Evolutionary conservation across 2,888 invertebrate genomes (phyloP), one percentile per base, ranked within the genome.

Genomic region (Adineta ricciae): DNA sequence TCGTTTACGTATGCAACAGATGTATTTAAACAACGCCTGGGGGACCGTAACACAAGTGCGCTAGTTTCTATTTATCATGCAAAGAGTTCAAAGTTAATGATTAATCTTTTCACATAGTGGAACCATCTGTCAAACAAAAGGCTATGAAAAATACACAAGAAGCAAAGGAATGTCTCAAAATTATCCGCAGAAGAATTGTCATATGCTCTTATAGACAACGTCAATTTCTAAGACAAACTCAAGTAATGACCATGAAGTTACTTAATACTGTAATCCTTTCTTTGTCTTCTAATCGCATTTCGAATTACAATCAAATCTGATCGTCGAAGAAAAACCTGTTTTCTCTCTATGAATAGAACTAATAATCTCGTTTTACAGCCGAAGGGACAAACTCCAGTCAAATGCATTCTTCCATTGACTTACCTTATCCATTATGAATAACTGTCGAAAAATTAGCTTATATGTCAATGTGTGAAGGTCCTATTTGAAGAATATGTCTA

Each of bases 91-190:
- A 64, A 36, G 64, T 32, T 36, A 27, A 64, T 64, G 64, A 64
- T 64, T 64, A 64, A 64, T 64, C 64, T 64, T 64, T 64, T 64
- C 64, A 64, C 64, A 64, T 7, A 32, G 64, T 64, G 64, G 32
- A 64, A 64, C 64, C 64, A 64, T 64, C 64, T 64, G 64, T 64
- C 64, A 64, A 64, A 64, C 64, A 64, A 64, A 64, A 64, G 64
- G 32, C 32, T 16, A 32, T 32, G n/a, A 32, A 64, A 3, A 32
- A 32, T 32, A 64, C 46, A 46, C 46, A 46, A 46, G 46, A 46
- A 46, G 19, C 27, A 32, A 64, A 64, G 5, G 19, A 27, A 64
- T 32, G 24, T 64, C 27, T 32, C 64, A n/a, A 9, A 32, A 64
- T 64, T 32, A 16, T 64, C 27, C 27, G 32, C 32, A 27, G 27